Conservation (phyloP, 2,113 vertebrate species). For the Tamias sibiricus region DNA sequence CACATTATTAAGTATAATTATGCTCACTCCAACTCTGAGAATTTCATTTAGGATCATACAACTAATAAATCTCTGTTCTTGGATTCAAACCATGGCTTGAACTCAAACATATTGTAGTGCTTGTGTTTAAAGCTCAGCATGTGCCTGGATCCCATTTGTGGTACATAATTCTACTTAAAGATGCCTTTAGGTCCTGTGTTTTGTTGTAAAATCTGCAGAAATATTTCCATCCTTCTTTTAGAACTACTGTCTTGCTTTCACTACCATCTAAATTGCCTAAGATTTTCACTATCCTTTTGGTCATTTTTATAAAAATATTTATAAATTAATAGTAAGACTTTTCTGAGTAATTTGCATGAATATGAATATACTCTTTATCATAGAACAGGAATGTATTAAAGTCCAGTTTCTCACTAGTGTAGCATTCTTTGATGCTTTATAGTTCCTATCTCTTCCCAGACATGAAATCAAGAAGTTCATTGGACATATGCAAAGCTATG, state of each 20-base stretch:
- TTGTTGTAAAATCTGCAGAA: neutral
- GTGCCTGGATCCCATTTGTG: neutral
- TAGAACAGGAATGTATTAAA: neutral
- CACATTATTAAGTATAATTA: neutral
- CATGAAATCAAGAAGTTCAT: conserved; percentile 35
- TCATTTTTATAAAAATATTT: conserved; percentile 38
- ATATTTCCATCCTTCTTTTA: conserved; percentile 19
- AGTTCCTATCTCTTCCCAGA: conserved; percentile 4
- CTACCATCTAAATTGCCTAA: neutral
- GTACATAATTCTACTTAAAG: neutral
- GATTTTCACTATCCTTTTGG: neutral
- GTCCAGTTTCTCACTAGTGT: neutral
- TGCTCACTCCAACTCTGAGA: neutral
- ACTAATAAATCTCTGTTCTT: neutral
- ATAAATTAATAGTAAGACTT: conserved; percentile 16
- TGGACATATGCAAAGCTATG: neutral
- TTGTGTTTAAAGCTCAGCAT: neutral
- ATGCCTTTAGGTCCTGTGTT: neutral
- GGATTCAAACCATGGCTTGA: neutral
- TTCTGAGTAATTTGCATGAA: conserved; percentile 11
- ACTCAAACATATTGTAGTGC: neutral
- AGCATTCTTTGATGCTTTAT: neutral
- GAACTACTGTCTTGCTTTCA: neutral
- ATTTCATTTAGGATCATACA: neutral
- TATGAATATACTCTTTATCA: neutral